Conservation (phyloP, 2,797 vertebrate species). For the Neosilurus hyrtlii region DNA sequence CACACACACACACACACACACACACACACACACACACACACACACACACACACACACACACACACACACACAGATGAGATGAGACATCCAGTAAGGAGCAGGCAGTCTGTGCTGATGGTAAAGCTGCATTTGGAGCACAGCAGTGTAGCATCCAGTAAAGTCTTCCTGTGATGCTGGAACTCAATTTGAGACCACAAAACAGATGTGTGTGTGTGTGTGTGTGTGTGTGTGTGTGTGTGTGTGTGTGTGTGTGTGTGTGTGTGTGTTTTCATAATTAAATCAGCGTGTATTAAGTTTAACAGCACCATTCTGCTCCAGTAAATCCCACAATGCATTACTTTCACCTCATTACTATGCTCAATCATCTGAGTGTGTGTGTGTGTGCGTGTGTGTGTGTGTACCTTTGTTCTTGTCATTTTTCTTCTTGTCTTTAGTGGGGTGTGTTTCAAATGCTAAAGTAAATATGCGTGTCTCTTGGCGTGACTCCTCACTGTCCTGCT, state of each 20-base stretch:
- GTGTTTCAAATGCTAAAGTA: constrained; percentile 39
- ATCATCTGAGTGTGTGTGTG: not conserved
- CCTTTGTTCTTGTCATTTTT: constrained; percentile 74
- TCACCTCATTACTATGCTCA: not conserved
- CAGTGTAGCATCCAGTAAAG: not conserved
- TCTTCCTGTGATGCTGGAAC: not conserved
- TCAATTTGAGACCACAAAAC: not conserved
- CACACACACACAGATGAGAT: not conserved
- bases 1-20: constrained; percentile 5
- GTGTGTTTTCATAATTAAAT: not conserved
- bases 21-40: not conserved
- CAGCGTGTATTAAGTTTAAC: not conserved
- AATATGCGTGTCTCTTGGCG: constrained; percentile 56
- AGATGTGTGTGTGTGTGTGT: not conserved
- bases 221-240: not conserved
- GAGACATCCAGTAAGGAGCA: constrained; percentile 10
- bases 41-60: not conserved
- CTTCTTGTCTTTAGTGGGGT: constrained; percentile 62
- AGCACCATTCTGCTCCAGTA: not conserved
- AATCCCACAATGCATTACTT: not conserved
- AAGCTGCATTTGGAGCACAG: not conserved
- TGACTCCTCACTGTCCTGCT: constrained; percentile 66
- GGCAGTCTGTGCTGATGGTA: constrained; percentile 44
- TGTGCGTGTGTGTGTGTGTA: constrained; percentile 35
- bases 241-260: not conserved